Conservation (phyloP, 2,888 invertebrate species). For the Drosophila algonquin region DNA sequence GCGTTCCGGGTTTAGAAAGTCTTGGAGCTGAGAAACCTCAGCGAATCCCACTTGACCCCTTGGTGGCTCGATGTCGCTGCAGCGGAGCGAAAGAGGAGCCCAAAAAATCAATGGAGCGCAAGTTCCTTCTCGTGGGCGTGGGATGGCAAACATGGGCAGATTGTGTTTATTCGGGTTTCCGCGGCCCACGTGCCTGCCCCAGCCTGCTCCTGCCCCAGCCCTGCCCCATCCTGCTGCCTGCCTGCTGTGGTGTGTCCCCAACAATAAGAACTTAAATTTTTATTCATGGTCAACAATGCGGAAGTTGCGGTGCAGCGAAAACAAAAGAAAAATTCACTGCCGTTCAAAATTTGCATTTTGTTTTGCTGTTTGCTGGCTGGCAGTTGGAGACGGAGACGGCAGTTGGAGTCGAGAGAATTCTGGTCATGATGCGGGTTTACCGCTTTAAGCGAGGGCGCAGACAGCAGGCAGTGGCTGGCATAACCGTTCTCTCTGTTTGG, state of each 20-base stretch:
- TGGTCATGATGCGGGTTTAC: constrained; percentile 53
- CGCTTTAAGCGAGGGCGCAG: constrained; percentile 32
- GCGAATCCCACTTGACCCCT: constrained; percentile 35
- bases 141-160: constrained; percentile 42
- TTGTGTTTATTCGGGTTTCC: constrained; percentile 33
- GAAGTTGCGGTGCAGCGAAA: constrained; percentile 69
- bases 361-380: constrained; percentile 23
- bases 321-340: constrained; percentile 71
- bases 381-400: constrained; percentile 10
- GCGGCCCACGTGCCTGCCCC: not conserved
- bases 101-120: constrained; percentile 69
- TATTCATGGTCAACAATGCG: constrained; percentile 80
- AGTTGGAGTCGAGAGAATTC: constrained; percentile 9
- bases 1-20: constrained; percentile 72
- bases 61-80: not conserved
- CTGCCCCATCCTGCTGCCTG: constrained; percentile 36
- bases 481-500: constrained; percentile 22
- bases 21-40: constrained; percentile 19
- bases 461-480: constrained; percentile 14
- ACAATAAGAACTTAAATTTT: constrained; percentile 79
- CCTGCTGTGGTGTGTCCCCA: constrained; percentile 37
- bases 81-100: not conserved
- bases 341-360: constrained; percentile 66
- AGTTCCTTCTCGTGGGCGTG: constrained; percentile 55
- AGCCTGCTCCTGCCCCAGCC: not conserved